Evolutionary conservation across 2,113 vertebrate species (phyloP).

Genomic region (Gulo gulo): DNA sequence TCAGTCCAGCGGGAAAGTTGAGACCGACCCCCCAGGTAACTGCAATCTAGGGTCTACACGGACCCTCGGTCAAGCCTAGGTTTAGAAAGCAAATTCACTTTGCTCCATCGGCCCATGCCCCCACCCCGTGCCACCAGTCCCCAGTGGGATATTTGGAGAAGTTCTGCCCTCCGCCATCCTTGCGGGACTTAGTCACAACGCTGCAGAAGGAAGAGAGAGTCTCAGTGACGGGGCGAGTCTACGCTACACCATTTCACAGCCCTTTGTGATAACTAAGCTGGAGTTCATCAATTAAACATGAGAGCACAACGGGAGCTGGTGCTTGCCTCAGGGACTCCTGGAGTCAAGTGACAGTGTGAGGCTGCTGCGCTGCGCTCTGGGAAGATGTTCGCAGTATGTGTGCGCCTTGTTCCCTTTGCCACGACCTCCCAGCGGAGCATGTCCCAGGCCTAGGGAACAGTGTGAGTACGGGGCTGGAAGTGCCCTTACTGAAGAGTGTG

Average conservation of each 20-base stretch:
- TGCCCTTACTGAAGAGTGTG: rapidly evolving
- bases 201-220: background rate
- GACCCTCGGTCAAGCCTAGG: background rate
- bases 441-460: background rate
- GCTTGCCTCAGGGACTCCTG: background rate
- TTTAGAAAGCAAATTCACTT: background rate
- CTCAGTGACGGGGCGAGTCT: too few species aligned
- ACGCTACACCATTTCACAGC: background rate
- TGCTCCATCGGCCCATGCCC: background rate
- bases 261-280: background rate
- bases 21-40: background rate
- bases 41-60: background rate
- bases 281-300: background rate
- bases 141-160: background rate
- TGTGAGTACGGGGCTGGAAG: background rate
- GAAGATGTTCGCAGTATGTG: background rate
- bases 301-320: background rate
- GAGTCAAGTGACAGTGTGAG: background rate
- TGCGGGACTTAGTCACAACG: background rate
- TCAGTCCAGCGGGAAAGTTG: background rate
- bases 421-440: background rate
- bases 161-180: background rate
- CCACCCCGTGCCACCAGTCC: background rate
- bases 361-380: background rate
- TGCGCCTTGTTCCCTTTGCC: background rate